Conservation (phyloP, 2,113 vertebrate species). For the Calypte anna region DNA sequence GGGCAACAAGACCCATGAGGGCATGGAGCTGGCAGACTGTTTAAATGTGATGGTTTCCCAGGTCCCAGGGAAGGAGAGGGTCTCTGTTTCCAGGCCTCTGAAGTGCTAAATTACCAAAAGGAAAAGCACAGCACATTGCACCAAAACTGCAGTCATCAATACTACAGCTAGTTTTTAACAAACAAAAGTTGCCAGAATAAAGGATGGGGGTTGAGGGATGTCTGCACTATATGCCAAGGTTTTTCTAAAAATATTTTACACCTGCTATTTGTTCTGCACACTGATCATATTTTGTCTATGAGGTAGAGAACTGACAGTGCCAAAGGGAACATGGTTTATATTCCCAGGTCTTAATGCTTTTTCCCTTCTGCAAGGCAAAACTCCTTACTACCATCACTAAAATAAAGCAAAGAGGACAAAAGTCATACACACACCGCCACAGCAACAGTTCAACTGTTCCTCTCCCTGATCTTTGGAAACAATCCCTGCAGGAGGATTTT, state of each 20-base stretch:
- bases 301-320: conserved; percentile 53
- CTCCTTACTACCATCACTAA: conserved; percentile 43
- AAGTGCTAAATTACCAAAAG: neutral
- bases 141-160: neutral
- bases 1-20: neutral
- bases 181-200: conserved; percentile 14
- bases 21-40: neutral
- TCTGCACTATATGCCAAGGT: conserved; percentile 36
- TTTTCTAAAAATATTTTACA: conserved; percentile 80
- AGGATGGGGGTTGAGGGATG: neutral
- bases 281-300: conserved; percentile 77
- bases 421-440: neutral
- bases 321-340: conserved; percentile 63
- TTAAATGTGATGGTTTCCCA: neutral
- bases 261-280: conserved; percentile 68
- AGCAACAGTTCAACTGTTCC: neutral
- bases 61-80: neutral
- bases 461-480: conserved; percentile 49
- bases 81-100: neutral
- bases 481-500: conserved; percentile 59
- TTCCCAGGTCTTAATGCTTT: conserved; percentile 67
- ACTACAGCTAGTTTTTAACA: neutral
- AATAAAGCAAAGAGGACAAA: conserved; percentile 54
- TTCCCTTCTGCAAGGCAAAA: conserved; percentile 63
- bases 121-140: neutral